A percentile compares a stretch with the other conserved stretches of the same genome.
Conservation (phyloP, 2,113 vertebrate species). For the Clarias gariepinus region DNA sequence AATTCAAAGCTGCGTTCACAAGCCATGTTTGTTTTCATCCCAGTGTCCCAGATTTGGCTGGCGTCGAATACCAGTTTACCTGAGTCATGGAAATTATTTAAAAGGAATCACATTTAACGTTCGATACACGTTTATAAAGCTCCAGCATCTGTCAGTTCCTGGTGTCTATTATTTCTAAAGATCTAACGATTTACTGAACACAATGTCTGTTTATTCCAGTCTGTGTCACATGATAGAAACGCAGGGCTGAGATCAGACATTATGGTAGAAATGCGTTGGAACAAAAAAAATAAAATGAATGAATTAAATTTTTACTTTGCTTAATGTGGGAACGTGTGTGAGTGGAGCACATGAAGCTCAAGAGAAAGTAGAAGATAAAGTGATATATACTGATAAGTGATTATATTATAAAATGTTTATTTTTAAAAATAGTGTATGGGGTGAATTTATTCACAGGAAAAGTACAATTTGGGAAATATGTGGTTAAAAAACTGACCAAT, state of each 20-base stretch:
- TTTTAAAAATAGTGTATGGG: background rate
- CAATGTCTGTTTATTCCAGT: background rate
- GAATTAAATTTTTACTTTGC: background rate
- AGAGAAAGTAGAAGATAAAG: too few species aligned
- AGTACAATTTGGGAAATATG: background rate
- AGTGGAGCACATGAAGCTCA: background rate
- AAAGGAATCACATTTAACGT: background rate
- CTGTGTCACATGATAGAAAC: background rate
- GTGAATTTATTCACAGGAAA: background rate
- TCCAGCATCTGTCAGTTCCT: background rate
- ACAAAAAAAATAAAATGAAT: background rate
- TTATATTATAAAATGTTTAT: background rate
- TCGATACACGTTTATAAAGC: background rate
- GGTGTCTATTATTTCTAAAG: background rate
- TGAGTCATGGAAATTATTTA: background rate
- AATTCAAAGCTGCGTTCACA: background rate
- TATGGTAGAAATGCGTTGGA: too few species aligned
- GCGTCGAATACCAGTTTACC: background rate
- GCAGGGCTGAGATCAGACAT: background rate
- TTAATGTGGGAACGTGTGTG: background rate
- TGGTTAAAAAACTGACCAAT: background rate
- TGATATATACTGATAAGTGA: too few species aligned
- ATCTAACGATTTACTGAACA: background rate
- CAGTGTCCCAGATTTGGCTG: background rate
- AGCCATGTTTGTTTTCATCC: background rate